These are phyloP conservation scores for Coregonus ussuriensis DNA, from an alignment of 2,797 vertebrate species.

Conservation along the genomic window DNA sequence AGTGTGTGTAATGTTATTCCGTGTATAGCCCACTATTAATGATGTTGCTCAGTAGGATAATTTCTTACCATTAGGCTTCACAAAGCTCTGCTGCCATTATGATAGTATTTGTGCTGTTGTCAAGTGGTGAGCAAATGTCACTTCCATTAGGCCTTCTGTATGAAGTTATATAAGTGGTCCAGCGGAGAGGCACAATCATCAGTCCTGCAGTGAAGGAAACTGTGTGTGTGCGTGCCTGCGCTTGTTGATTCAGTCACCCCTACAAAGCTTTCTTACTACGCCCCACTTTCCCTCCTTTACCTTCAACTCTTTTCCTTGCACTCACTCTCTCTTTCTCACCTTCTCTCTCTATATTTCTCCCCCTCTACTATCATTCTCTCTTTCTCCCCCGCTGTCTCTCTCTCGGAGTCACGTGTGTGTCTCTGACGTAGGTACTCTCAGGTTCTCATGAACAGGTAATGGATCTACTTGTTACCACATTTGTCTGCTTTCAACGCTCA, in stretches of 20 bases:
- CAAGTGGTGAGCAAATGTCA: slow-evolving; percentile 38
- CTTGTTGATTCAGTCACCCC: background rate
- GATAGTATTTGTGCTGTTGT: slow-evolving; percentile 10
- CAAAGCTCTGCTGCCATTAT: slow-evolving; percentile 19
- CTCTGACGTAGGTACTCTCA: slow-evolving; percentile 21
- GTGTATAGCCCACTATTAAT: slow-evolving; percentile 17
- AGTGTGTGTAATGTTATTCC: background rate
- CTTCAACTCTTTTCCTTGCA: background rate
- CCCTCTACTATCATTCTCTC: slow-evolving; percentile 1
- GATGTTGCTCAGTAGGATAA: slow-evolving; percentile 22
- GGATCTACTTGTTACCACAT: slow-evolving; percentile 24
- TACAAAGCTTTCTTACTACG: background rate
- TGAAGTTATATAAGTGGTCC: slow-evolving; percentile 36
- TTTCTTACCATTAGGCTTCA: slow-evolving; percentile 43
- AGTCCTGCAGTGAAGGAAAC: slow-evolving; percentile 9
- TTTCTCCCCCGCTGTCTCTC: background rate
- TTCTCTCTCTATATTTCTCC: background rate
- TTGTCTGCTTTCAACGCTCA: slow-evolving; percentile 19
- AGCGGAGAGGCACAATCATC: slow-evolving; percentile 11
- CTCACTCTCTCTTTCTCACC: background rate
- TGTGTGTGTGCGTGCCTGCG: background rate
- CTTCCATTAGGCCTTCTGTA: slow-evolving; percentile 36
- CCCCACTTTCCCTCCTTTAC: background rate
- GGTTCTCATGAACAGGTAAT: slow-evolving; percentile 11
- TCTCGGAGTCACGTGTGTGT: slow-evolving; percentile 11